phyloP scores from a whole-genome alignment of 2,888 invertebrate genomes.

The Imbricaverruca yamaguchii region DNA sequence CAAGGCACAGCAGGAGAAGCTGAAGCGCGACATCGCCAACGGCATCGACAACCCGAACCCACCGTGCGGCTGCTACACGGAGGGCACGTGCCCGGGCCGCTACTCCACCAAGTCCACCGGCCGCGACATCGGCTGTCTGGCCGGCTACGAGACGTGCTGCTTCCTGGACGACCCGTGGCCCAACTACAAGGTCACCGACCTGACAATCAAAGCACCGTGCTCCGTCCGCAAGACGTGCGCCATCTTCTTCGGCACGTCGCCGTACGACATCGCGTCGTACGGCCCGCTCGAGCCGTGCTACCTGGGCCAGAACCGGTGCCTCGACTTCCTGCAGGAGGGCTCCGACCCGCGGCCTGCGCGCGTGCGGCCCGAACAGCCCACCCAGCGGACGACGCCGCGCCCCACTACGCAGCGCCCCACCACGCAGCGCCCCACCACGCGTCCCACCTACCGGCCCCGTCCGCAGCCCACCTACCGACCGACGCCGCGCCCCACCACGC shows the following conservation, averaged over 20 bases:
- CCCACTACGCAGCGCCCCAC: background rate
- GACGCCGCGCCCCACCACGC: background rate
- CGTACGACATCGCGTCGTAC: slow-evolving; percentile 4
- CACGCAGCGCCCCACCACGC: background rate
- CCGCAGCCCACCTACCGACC: background rate
- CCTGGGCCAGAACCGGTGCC: slow-evolving; percentile 15
- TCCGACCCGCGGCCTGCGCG: background rate
- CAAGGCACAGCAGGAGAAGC: background rate
- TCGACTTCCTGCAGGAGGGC: background rate
- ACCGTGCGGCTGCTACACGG: slow-evolving; percentile 18
- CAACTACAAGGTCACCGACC: slow-evolving; percentile 15
- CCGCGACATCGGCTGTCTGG: slow-evolving; percentile 13
- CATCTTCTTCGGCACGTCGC: background rate
- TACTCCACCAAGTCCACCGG: slow-evolving; percentile 6
- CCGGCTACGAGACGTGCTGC: slow-evolving; percentile 15
- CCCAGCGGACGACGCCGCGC: background rate
- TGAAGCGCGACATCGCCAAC: slow-evolving; percentile 21
- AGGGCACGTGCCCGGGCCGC: slow-evolving; percentile 7
- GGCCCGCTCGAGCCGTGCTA: slow-evolving; percentile 20
- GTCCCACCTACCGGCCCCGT: background rate
- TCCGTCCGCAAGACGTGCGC: background rate
- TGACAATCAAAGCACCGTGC: slow-evolving; percentile 22
- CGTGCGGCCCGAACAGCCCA: background rate
- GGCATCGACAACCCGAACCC: slow-evolving; percentile 18
- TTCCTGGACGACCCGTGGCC: slow-evolving; percentile 22